Base-by-base conservation (phyloP, 1,140 invertebrate genomes). In the Aphelenchoides besseyi region DNA sequence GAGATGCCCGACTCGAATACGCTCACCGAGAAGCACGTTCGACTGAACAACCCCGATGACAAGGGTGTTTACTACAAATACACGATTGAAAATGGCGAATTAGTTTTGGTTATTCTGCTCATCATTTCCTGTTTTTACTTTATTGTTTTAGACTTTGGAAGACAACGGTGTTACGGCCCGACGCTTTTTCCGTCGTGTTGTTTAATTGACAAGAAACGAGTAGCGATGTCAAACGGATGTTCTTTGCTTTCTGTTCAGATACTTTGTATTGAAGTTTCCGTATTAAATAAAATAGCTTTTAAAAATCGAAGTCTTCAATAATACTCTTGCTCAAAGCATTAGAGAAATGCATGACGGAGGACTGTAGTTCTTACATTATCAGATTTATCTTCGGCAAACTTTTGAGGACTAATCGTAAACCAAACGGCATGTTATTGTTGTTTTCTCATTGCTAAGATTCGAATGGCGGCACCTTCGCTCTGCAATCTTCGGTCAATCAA, bases 21-120 rank as follows among this genome's bases (percentile, higher is more conserved):
- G 0, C 66, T 80, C 5, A 75, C 81, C 33, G 79, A 81, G 37
- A 61, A 71, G 26, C 79, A 81, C 48, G 63, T 81, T 18, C 71
- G 79, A 32, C 41, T 80, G 23, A 74, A 83, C 16, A 67, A 76
- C 32, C 79, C 81, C 5, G 62, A 48, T 23, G 72, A 82, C 62
- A 37, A 48, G 54, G 76, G 72, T 18, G 79, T 80, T 69, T 72
- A 68, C 12, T 81, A 81, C 54, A 71, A 61, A 52, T 81, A 81
- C 67, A 80, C 74, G 5, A 57, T 78, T 23, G 80, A 80, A 23
- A 70, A 68, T 26, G 73, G 74, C 3, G 54, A 81, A 41, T 61
- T 81, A 3, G 59, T 83, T 35, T 67, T 81, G 23, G 78, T 80
- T 75, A n/a, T 72, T 28, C 18, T 16, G 55, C 1, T 9, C 9